A percentile compares a stretch with the other conserved stretches of the same genome.
phyloP scores from a whole-genome alignment of 1,140 invertebrate species.

The Pomacea maculata region DNA sequence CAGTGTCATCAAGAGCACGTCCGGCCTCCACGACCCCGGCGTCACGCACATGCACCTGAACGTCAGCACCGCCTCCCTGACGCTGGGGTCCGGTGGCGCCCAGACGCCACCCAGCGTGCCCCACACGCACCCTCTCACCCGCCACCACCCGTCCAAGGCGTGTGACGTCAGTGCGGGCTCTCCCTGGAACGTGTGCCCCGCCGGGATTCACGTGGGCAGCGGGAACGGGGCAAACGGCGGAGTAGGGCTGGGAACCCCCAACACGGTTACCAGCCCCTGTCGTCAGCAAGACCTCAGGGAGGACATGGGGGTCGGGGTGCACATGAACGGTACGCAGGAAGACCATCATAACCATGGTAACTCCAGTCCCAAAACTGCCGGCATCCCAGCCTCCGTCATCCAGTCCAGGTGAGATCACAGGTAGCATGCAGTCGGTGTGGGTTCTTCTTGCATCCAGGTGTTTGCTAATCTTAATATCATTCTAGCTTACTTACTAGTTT shows the following conservation, averaged over 20 bases:
- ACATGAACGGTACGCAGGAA: constrained; percentile 19
- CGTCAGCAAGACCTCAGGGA: constrained; percentile 15
- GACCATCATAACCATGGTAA: constrained; percentile 35
- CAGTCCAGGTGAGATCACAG: constrained; percentile 36
- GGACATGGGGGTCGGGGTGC: constrained; percentile 11
- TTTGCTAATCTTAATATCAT: neutral
- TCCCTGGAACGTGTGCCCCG: neutral
- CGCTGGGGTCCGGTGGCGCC: constrained; percentile 19
- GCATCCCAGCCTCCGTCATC: constrained; percentile 56
- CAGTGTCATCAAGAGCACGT: constrained; percentile 57
- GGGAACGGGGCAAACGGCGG: constrained; percentile 31
- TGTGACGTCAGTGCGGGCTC: constrained; percentile 1
- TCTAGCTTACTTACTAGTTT: too few species aligned
- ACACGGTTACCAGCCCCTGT: constrained; percentile 22
- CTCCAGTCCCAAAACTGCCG: constrained; percentile 48
- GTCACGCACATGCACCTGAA: constrained; percentile 1
- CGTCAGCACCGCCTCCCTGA: constrained; percentile 14
- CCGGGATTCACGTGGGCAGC: constrained; percentile 10
- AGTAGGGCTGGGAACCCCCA: constrained; percentile 29
- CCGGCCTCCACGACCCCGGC: constrained; percentile 19
- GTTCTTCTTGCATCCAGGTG: neutral
- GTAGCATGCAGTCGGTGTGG: neutral
- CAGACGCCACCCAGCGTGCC: constrained; percentile 1
- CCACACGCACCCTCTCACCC: constrained; percentile 4
- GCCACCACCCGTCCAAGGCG: neutral